These are phyloP conservation scores for Anhinga rufa DNA, from an alignment of 2,113 vertebrate species.

Conservation along the genomic window DNA sequence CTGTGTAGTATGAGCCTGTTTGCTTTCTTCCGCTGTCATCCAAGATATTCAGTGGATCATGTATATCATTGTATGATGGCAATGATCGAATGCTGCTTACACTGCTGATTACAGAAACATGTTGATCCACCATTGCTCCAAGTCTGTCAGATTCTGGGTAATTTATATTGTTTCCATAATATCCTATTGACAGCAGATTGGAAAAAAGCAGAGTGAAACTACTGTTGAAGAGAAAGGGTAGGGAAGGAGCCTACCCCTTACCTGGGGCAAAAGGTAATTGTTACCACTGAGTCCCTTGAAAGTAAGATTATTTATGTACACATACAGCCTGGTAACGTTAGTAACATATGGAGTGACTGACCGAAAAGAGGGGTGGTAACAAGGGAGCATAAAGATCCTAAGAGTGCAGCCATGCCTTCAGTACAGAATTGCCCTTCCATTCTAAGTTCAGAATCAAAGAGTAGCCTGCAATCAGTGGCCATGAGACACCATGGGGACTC, in stretches of 20 bases:
- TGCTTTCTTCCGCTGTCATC: slow-evolving; percentile 83
- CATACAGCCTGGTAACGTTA: background rate
- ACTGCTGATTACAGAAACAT: slow-evolving; percentile 97
- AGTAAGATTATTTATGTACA: background rate
- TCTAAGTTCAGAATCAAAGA: background rate
- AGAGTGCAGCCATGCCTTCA: background rate
- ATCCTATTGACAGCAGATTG: slow-evolving; percentile 73
- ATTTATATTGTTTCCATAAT: slow-evolving; percentile 79
- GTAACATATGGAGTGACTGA: background rate
- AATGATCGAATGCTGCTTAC: slow-evolving; percentile 82
- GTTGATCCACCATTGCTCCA: slow-evolving; percentile 89
- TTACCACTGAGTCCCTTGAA: background rate
- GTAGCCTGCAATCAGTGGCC: background rate
- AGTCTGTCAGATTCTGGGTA: slow-evolving; percentile 86
- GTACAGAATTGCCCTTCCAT: background rate
- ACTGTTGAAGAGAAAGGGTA: background rate
- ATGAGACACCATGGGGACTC: background rate
- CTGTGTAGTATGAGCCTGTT: slow-evolving; percentile 75
- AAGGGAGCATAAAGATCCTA: background rate
- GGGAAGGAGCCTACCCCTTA: background rate
- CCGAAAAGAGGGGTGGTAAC: background rate
- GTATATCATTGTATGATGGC: slow-evolving; percentile 83
- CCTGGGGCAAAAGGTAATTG: background rate
- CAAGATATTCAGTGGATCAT: slow-evolving; percentile 93
- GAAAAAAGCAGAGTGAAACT: background rate